Conservation (phyloP, 2,113 vertebrate species). For the Polyodon spathula region DNA sequence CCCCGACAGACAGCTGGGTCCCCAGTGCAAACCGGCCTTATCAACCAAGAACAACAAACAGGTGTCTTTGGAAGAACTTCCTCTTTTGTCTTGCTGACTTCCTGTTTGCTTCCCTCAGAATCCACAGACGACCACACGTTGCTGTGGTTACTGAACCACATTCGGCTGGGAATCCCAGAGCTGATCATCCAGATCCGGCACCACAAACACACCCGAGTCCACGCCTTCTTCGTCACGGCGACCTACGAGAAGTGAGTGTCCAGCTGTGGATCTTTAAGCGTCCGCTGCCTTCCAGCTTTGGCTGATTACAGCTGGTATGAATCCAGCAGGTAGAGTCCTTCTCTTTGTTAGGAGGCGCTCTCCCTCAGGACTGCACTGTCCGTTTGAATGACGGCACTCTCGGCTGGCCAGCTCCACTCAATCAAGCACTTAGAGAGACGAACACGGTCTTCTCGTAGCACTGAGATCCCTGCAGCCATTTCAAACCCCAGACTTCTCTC, state of each 20-base stretch:
- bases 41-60: neutral
- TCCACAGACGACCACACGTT: constrained; percentile 91
- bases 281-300: no score
- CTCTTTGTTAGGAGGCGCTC: no score
- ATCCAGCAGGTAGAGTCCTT: no score
- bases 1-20: no score
- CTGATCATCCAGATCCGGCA: constrained; percentile 95
- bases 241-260: constrained; percentile 80
- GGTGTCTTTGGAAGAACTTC: neutral
- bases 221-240: constrained; percentile 92
- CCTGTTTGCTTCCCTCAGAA: constrained; percentile 54
- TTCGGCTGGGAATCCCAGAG: constrained; percentile 89
- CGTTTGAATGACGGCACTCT: no score
- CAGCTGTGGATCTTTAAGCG: neutral
- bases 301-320: no score
- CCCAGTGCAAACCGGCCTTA: neutral
- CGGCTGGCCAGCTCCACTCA: no score
- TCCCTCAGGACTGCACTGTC: no score
- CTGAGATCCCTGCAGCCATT: no score
- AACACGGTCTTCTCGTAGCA: no score
- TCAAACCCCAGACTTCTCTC: no score
- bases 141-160: constrained; percentile 91
- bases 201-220: constrained; percentile 79
- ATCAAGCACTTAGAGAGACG: no score
- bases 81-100: constrained; percentile 2